These are phyloP conservation scores for Polydrusus cervinus DNA, from an alignment of 2,888 invertebrate genomes.

Conservation along the genomic window DNA sequence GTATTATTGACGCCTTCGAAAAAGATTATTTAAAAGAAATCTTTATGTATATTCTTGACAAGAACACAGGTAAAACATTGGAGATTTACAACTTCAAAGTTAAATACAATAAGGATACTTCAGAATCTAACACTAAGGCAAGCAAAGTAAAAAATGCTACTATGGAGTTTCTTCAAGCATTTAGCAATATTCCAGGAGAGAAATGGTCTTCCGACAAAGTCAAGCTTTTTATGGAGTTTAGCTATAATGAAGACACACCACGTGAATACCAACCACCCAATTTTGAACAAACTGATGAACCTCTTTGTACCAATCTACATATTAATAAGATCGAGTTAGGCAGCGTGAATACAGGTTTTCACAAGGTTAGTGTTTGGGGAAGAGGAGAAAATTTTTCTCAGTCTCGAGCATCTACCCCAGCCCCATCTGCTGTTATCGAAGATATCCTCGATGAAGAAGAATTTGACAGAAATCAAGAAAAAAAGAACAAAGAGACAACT, in stretches of 20 bases:
- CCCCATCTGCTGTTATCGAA: no score
- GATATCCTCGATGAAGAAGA: background rate
- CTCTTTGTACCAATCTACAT: background rate
- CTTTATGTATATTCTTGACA: slow-evolving; percentile 27
- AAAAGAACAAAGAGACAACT: background rate
- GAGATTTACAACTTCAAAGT: slow-evolving; percentile 37
- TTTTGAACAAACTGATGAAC: slow-evolving; percentile 18
- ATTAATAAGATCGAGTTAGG: slow-evolving; percentile 5
- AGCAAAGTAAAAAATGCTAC: slow-evolving; percentile 24
- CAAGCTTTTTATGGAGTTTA: slow-evolving; percentile 19
- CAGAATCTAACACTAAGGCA: slow-evolving; percentile 15
- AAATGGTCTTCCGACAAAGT: slow-evolving; percentile 13
- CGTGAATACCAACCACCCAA: slow-evolving; percentile 38
- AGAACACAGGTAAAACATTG: slow-evolving; percentile 1
- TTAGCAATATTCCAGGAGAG: slow-evolving; percentile 17
- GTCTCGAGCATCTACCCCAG: background rate
- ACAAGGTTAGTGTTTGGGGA: slow-evolving; percentile 33
- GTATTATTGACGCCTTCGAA: slow-evolving; percentile 49
- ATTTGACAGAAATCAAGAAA: no score
- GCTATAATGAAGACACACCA: slow-evolving; percentile 27
- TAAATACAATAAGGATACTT: slow-evolving; percentile 29
- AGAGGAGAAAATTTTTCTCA: slow-evolving; percentile 18
- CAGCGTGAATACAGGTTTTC: slow-evolving; percentile 39
- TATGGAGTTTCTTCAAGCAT: slow-evolving; percentile 28
- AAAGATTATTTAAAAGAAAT: slow-evolving; percentile 52